Evolutionary conservation across 2,113 vertebrate species (phyloP), one percentile per base, ranked within the genome.

Genomic region (Sterrhoptilus dennistouni): DNA sequence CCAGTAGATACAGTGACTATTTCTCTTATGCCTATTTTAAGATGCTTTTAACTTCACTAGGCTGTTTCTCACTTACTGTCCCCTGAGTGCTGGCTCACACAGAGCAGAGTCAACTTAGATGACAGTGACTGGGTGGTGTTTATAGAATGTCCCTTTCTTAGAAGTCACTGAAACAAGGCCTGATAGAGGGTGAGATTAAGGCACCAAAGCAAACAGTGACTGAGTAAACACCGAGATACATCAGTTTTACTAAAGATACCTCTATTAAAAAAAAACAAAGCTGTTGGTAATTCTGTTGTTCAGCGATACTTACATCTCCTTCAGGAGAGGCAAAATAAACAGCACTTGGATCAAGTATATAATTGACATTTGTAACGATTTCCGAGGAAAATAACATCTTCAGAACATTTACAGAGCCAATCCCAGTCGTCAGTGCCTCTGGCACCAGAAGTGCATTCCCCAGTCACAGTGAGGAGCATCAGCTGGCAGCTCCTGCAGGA

Each of bases 381-480:
- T 98, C 94, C 0, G 81, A 25, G 27, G 93, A 98, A 95, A 98
- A 99, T 92, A 98, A 98, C 76, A 98, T 98, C 44, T 98, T 98
- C 2, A 99, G 98, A 87, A 98, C 97, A 7, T 97, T 68, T 98
- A 23, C 90, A 98, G 57, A 99, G 97, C 36, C 98, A 97, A 78
- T 99, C 98, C 98, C 98, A 99, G 96, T 98, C 98, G 10, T 99
- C 99, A 0, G 98, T 99, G 81, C 99, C 98, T 29, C 98, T 96
- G 96, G 99, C 98, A 16, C 99, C 98, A 0, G 99, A 99, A 56
- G 97, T 99, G 71, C 99, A 99, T 87, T 99, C 99, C 2, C 98
- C 98, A 0, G 98, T 98, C 98, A 98, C 99, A 99, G 33, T 97
- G 94, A 36, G 99, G 72, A 10, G 99, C 99, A 12, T 98, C 98